phyloP scores from a whole-genome alignment of 2,797 vertebrate species.

The Labeo calbasu region DNA sequence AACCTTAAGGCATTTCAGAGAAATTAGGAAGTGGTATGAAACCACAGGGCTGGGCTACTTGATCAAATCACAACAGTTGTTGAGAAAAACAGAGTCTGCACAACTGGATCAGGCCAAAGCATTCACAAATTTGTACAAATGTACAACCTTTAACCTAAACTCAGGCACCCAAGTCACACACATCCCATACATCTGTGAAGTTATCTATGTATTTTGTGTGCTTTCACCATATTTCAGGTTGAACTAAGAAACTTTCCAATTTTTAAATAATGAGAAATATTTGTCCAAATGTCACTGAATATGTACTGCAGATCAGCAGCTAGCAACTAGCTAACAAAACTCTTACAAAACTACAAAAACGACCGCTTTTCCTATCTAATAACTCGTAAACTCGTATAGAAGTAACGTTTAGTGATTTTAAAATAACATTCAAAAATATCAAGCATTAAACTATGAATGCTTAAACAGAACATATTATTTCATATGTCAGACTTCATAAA shows the following conservation, averaged over 20 bases:
- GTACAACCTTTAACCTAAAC: background rate
- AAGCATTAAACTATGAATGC: background rate
- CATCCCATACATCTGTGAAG: background rate
- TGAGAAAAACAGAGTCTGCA: background rate
- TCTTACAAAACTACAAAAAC: background rate
- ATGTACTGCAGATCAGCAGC: conserved; percentile 7
- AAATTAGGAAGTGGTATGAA: background rate
- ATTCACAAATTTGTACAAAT: background rate
- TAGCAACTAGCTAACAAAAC: conserved; percentile 36
- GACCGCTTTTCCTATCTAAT: background rate
- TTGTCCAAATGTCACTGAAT: background rate
- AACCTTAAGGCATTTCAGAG: background rate
- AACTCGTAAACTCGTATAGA: background rate
- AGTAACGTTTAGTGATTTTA: background rate
- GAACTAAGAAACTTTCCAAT: background rate
- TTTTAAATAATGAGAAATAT: background rate
- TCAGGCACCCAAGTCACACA: background rate
- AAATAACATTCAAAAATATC: background rate
- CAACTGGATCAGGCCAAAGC: background rate
- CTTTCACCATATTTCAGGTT: background rate
- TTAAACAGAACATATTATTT: background rate
- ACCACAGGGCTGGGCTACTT: background rate
- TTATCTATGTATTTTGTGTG: background rate
- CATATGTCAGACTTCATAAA: too few relatives aligned
- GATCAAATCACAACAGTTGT: background rate